phyloP scores from a whole-genome alignment of 2,888 invertebrate species.

The Oscheius sp. region DNA sequence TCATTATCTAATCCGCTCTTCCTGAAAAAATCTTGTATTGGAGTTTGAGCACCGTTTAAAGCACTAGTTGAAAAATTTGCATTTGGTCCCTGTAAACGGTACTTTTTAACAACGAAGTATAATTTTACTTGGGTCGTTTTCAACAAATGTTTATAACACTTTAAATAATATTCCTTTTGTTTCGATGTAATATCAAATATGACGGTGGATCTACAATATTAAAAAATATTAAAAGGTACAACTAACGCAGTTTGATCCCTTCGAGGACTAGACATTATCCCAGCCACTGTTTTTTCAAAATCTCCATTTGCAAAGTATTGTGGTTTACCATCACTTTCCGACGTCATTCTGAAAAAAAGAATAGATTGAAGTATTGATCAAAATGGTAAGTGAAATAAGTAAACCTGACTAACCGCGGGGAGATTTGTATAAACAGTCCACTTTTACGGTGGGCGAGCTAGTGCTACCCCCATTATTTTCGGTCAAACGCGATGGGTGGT shows the following conservation, averaged over 20 bases:
- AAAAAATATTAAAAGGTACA: constrained; percentile 10
- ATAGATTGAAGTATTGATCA: background rate
- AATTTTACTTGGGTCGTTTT: constrained; percentile 46
- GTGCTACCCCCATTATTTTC: background rate
- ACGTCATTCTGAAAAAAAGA: constrained; percentile 8
- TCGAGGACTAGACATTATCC: constrained; percentile 54
- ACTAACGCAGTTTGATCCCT: background rate
- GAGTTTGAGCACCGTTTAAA: constrained; percentile 59
- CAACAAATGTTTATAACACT: constrained; percentile 63
- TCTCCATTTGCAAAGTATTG: constrained; percentile 57
- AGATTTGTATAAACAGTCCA: constrained; percentile 7
- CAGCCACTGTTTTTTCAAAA: constrained; percentile 52
- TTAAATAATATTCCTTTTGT: constrained; percentile 66
- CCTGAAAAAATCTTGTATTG: constrained; percentile 66
- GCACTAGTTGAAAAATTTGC: constrained; percentile 51
- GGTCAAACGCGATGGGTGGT: background rate
- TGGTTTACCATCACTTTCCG: constrained; percentile 45
- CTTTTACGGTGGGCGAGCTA: background rate
- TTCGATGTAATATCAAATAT: constrained; percentile 63
- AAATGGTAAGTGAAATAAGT: background rate
- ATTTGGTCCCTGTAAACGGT: constrained; percentile 42
- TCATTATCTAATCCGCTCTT: constrained; percentile 57
- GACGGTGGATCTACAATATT: constrained; percentile 33
- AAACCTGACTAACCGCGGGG: background rate
- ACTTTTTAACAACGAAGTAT: background rate